Evolutionary conservation across 1,140 invertebrate species (phyloP).

Genomic region (Maniola jurtina): DNA sequence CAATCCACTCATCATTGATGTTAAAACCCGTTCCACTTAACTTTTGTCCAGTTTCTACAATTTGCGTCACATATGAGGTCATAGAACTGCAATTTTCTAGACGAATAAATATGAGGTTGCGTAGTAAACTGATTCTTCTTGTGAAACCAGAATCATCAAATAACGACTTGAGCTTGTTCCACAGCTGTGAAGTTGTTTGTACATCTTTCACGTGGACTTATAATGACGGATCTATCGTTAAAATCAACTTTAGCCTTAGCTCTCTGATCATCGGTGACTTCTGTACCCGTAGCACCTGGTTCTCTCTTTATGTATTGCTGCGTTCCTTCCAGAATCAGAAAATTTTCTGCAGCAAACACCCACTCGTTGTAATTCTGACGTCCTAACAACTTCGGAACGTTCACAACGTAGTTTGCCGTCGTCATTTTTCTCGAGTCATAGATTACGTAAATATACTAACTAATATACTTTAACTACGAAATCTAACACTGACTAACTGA

Average conservation of each 20-base stretch:
- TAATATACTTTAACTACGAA: too few relatives aligned
- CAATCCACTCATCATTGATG: conserved; percentile 46
- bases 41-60: conserved; percentile 29
- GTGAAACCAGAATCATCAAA: conserved; percentile 16
- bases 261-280: conserved; percentile 17
- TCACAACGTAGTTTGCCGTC: neutral
- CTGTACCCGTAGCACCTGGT: too few relatives aligned
- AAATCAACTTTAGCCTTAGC: conserved; percentile 20
- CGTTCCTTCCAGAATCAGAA: conserved; percentile 7
- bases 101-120: conserved; percentile 24
- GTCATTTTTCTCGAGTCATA: too few relatives aligned
- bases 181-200: conserved; percentile 9
- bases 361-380: neutral
- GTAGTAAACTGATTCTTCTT: conserved; percentile 24
- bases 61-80: conserved; percentile 34
- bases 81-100: conserved; percentile 15
- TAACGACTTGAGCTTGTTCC: conserved; percentile 21
- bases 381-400: neutral
- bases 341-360: conserved; percentile 21
- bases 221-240: conserved; percentile 18
- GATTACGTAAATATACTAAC: too few relatives aligned
- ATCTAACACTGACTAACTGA: too few relatives aligned
- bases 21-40: conserved; percentile 37
- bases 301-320: conserved; percentile 3
- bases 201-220: conserved; percentile 22